Percentiles rank a stretch among this genome's conserved stretches.
Conservation (phyloP, 1,140 invertebrate genomes). For the Zophobas morio region DNA sequence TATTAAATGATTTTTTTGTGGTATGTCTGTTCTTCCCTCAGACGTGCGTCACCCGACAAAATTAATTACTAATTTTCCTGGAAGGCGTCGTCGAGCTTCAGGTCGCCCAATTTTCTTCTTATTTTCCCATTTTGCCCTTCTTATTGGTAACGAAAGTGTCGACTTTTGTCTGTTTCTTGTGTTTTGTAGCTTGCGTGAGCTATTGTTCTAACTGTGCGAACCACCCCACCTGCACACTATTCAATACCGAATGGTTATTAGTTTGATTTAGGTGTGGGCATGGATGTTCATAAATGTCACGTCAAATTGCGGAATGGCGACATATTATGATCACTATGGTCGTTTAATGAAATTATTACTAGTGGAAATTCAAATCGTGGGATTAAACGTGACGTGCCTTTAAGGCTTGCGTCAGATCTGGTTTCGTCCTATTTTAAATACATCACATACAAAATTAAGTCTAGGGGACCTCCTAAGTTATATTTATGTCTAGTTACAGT, state of each 20-base stretch:
- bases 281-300: background rate
- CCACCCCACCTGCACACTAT: background rate
- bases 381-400: no score
- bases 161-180: constrained; percentile 1
- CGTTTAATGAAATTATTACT: no score
- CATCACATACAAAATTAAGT: no score
- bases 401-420: no score
- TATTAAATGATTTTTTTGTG: background rate
- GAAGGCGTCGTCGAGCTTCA: background rate
- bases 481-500: no score
- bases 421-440: no score
- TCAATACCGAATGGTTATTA: background rate
- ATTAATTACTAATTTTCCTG: background rate
- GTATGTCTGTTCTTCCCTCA: background rate
- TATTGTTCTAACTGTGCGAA: background rate
- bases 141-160: background rate
- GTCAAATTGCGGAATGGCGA: background rate
- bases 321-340: background rate
- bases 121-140: background rate
- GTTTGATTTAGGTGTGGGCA: background rate
- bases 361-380: no score
- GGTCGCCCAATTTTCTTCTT: background rate
- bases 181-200: background rate
- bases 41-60: background rate
- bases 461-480: no score